phyloP scores from a whole-genome alignment of 2,797 vertebrate species.

The Arctocebus calabarensis region DNA sequence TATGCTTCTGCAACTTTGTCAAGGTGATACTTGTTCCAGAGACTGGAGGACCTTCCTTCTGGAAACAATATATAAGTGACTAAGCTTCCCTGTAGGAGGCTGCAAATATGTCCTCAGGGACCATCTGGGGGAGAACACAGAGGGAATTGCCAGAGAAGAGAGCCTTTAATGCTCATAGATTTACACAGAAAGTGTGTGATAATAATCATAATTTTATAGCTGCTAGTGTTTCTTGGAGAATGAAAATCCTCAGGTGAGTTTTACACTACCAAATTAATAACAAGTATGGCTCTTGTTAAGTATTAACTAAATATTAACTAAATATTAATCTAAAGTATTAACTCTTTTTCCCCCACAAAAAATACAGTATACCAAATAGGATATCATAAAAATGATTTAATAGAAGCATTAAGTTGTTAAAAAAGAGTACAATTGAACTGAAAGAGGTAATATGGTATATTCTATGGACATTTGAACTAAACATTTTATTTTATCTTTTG shows the following conservation, averaged over 20 bases:
- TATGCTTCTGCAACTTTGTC: not conserved
- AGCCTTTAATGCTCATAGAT: not conserved
- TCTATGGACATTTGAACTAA: not conserved
- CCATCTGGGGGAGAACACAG: not conserved
- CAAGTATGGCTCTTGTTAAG: not conserved
- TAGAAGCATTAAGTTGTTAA: not conserved
- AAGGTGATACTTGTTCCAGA: not conserved
- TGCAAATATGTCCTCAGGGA: not conserved
- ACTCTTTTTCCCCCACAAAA: not conserved
- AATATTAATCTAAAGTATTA: too few relatives aligned
- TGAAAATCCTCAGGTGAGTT: not conserved
- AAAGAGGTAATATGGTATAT: not conserved
- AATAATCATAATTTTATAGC: not conserved
- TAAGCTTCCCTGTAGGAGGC: not conserved
- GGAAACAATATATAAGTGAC: not conserved
- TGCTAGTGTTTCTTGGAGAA: not conserved
- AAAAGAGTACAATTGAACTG: not conserved
- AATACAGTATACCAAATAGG: not conserved
- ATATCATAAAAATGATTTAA: not conserved
- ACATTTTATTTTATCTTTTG: not conserved
- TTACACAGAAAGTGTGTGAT: not conserved
- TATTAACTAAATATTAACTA: too few relatives aligned
- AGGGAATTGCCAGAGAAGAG: not conserved
- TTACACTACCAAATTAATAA: not conserved
- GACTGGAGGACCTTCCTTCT: not conserved